Percentiles rank a stretch among this genome's conserved stretches.
Evolutionary conservation across 2,797 vertebrate genomes (phyloP).

Genomic region (Sebastes diploproa): DNA sequence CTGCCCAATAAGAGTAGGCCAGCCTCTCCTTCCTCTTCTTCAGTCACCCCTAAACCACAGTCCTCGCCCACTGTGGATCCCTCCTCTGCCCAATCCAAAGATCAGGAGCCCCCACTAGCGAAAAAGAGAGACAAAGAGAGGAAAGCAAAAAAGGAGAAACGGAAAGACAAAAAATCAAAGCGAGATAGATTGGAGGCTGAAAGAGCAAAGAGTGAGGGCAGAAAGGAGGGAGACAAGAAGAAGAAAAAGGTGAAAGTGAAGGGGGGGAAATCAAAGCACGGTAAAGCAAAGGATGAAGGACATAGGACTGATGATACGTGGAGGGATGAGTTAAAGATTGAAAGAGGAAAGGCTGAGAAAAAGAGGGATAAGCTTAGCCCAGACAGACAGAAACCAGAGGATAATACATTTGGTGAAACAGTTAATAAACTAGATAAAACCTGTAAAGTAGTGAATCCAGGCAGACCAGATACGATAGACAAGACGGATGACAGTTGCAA

Average conservation of each 20-base stretch:
- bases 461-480: conserved; percentile 54
- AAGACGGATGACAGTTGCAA: conserved; percentile 56
- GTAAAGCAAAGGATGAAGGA: conserved; percentile 61
- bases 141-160: conserved; percentile 74
- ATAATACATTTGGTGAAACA: conserved; percentile 52
- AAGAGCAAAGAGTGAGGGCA: conserved; percentile 47
- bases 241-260: conserved; percentile 73
- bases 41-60: conserved; percentile 59
- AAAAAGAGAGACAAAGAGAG: conserved; percentile 67
- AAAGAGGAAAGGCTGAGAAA: conserved; percentile 64
- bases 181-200: conserved; percentile 48
- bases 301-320: conserved; percentile 43
- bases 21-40: conserved; percentile 55
- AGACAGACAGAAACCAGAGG: conserved; percentile 60
- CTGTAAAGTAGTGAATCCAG: conserved; percentile 38
- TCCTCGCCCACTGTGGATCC: conserved; percentile 38
- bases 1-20: conserved; percentile 50
- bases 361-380: conserved; percentile 60
- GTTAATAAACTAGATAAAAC: conserved; percentile 56
- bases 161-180: conserved; percentile 71
- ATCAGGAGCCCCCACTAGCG: conserved; percentile 36
- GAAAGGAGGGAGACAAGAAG: conserved; percentile 63
- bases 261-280: conserved; percentile 63
- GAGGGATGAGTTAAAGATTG: conserved; percentile 56
- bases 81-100: conserved; percentile 50